Conservation (phyloP, 2,797 vertebrate genomes). For the Heliangelus exortis region DNA sequence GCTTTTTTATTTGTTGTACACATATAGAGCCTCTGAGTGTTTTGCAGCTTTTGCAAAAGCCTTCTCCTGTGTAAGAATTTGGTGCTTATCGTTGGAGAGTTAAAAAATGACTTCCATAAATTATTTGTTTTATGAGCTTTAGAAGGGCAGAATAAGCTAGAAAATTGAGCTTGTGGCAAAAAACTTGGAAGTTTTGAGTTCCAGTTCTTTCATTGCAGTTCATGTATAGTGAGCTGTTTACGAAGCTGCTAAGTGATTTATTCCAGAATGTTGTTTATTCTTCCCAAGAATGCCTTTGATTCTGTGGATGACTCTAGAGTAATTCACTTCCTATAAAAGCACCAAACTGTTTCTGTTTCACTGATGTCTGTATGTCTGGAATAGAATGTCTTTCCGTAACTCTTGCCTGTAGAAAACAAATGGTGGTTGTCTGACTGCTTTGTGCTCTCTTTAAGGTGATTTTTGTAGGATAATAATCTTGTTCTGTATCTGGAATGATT, state of each 20-base stretch:
- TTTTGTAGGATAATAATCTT: neutral
- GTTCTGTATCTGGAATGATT: neutral
- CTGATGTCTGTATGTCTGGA: neutral
- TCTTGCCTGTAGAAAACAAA: neutral
- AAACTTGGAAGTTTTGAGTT: neutral
- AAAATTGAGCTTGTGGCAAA: constrained; percentile 13
- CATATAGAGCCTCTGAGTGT: neutral
- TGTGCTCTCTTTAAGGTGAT: neutral
- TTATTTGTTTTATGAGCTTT: neutral
- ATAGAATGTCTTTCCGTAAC: neutral
- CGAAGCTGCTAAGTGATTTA: neutral
- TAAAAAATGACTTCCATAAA: constrained; percentile 10
- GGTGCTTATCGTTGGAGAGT: neutral
- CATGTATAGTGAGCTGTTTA: neutral
- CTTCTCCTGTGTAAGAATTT: neutral
- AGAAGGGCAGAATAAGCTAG: neutral
- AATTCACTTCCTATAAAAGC: constrained; percentile 1
- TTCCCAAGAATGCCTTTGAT: neutral
- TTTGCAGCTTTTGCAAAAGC: neutral
- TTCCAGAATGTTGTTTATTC: constrained; percentile 41
- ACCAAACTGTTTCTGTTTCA: neutral
- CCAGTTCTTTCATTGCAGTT: neutral
- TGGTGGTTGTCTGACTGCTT: neutral
- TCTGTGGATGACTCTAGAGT: neutral
- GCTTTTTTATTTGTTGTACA: neutral